phyloP scores from a whole-genome alignment of 92 coral and sea anemone species.

The Plumapathes pennacea region DNA sequence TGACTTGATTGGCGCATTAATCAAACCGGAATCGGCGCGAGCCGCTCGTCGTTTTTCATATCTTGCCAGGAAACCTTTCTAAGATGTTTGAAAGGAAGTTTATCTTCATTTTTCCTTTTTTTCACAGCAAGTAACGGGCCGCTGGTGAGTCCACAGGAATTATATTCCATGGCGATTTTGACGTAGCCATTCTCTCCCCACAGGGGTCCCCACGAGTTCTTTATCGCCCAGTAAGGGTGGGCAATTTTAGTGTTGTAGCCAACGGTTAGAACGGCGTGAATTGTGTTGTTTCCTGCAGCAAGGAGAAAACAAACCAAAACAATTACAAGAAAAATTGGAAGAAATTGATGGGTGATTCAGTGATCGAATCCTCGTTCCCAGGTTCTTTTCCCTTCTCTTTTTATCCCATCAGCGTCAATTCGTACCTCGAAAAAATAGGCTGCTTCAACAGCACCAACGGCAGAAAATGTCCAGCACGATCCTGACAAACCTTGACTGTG shows the following conservation, averaged over 20 bases:
- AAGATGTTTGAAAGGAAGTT: no score
- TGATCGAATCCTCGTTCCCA: no score
- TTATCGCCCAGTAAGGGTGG: conserved; percentile 74
- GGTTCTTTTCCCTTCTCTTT: no score
- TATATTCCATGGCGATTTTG: conserved; percentile 61
- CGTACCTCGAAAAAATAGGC: conserved; percentile 71
- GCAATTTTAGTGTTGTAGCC: conserved; percentile 62
- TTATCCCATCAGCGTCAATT: neutral
- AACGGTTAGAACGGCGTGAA: conserved; percentile 76
- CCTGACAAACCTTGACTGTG: conserved; percentile 95
- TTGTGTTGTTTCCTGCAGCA: conserved; percentile 51
- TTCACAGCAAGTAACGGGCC: conserved; percentile 84
- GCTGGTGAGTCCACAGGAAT: conserved; percentile 69
- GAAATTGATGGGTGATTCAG: neutral
- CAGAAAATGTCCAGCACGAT: conserved; percentile 96
- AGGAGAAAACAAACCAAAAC: neutral
- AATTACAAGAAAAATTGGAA: neutral
- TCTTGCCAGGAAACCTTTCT: no score
- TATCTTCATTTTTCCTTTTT: conserved; percentile 45
- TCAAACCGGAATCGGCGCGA: no score
- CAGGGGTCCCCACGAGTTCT: conserved; percentile 96
- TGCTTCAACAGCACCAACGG: conserved; percentile 91
- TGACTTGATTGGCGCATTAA: no score
- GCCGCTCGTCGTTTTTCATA: no score
- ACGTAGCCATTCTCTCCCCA: conserved; percentile 95